Conservation (phyloP, 2,888 invertebrate genomes). For the Chalcis sispes region DNA sequence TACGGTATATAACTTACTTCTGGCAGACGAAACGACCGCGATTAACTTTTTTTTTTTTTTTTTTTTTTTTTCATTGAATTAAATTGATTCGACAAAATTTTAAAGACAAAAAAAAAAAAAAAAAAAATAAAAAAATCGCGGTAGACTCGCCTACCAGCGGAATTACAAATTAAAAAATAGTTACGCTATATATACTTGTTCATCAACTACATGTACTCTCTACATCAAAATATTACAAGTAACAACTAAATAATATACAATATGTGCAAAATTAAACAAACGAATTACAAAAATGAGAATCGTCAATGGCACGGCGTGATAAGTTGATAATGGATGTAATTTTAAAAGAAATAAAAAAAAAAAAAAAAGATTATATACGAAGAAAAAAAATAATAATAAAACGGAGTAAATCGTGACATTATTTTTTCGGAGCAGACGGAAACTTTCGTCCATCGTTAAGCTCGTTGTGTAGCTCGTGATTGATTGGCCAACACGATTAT, state of each 20-base stretch:
- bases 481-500: conserved; percentile 49
- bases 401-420: conserved; percentile 23
- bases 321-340: conserved; percentile 35
- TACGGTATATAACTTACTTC: conserved; percentile 27
- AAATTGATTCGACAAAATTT: no score
- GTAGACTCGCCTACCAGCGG: conserved; percentile 55
- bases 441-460: conserved; percentile 61
- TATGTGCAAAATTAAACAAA: conserved; percentile 61
- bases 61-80: background rate
- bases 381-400: conserved; percentile 16
- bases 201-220: conserved; percentile 48
- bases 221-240: conserved; percentile 49
- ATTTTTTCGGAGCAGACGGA: conserved; percentile 50
- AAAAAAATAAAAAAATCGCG: conserved; percentile 32
- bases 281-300: conserved; percentile 63
- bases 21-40: conserved; percentile 58
- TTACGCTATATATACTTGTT: conserved; percentile 5
- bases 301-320: conserved; percentile 60
- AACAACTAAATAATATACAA: conserved; percentile 58
- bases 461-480: conserved; percentile 63
- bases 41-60: no score
- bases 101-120: no score
- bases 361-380: no score
- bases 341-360: conserved; percentile 13
- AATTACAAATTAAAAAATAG: conserved; percentile 43